phyloP scores from a whole-genome alignment of 2,888 invertebrate genomes.

The Paralinhomoeus sp. region DNA sequence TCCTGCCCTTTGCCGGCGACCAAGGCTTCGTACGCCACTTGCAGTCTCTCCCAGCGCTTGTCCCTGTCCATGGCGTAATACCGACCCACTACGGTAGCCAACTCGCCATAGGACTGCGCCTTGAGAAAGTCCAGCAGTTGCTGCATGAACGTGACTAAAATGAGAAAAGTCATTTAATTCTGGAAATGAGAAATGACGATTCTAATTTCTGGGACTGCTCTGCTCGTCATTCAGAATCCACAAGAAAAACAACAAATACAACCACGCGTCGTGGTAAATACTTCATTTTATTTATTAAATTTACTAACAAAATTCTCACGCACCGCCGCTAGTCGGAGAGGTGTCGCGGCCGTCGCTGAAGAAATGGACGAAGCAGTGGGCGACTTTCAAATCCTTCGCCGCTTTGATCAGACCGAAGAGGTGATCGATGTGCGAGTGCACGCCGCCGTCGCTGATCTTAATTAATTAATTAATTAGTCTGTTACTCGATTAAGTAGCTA shows the following conservation, averaged over 20 bases:
- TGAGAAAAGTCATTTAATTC: not conserved
- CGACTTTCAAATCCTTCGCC: constrained; percentile 27
- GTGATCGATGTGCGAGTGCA: constrained; percentile 30
- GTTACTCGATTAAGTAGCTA: not conserved
- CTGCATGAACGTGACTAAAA: constrained; percentile 19
- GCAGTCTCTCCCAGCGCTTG: constrained; percentile 20
- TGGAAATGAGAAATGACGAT: not conserved
- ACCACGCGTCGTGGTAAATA: too few species aligned
- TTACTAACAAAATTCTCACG: too few species aligned
- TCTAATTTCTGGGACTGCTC: not conserved
- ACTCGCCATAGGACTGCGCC: constrained; percentile 18
- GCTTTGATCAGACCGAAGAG: constrained; percentile 27
- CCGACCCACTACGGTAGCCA: constrained; percentile 27
- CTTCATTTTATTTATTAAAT: too few species aligned
- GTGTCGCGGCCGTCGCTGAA: constrained; percentile 30
- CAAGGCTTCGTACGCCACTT: constrained; percentile 29
- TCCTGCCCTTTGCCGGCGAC: constrained; percentile 27
- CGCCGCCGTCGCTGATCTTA: constrained; percentile 23
- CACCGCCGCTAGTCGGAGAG: constrained; percentile 26
- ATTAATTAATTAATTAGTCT: too few species aligned
- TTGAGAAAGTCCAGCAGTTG: constrained; percentile 19
- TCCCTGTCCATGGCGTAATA: constrained; percentile 33
- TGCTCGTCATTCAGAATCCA: not conserved
- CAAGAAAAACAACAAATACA: not conserved
- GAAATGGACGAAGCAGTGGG: constrained; percentile 28